Base-by-base conservation (phyloP, 2,113 vertebrate genomes). In the Actenoides lindsayi region DNA sequence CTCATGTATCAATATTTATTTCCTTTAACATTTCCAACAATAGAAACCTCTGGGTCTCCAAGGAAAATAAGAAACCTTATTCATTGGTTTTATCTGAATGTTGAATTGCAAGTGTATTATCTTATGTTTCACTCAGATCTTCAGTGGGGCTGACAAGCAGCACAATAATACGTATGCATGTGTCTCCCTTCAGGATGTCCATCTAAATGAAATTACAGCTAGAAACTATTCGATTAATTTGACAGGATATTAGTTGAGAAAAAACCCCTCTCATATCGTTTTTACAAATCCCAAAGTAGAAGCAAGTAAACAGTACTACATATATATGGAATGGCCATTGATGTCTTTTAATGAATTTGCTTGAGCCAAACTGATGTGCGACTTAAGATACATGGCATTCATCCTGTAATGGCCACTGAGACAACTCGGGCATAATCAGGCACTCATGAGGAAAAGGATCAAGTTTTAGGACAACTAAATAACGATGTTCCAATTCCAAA, bases 61-160 rank as follows among this genome's bases (percentile, higher is more conserved):
- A 73, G 50, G 39, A 89, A 69, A 79, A 8, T 15, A 70, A 67
- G 30, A 79, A 65, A 70, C 5, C 25, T 91, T 69, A 39, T 51
- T 87, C 25, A 91, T 85, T 94, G 35, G 24, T 90, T 74, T 83
- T 70, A 68, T 94, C 96, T 95, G 21, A 54, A 84, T 83, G 41
- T 46, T 70, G 78, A 86, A 91, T 89, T 90, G 19, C 6, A 18
- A 59, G 24, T 37, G 56, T 35, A 48, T 93, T 93, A 42, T 83
- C 93, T 94, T 46, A 63, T 51, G 46, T 75, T 80, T 93, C 35
- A 73, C 59, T 78, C 17, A 30, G 46, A 94, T 67, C 65, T 88
- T 90, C 64, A 79, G 41, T 27, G n/a, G 14, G 24, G 30, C 50
- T 88, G 74, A 76, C 0, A 0, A 86, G 53, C 20, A 85, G 46